Evolutionary conservation across 2,888 invertebrate species (phyloP), one percentile per base, ranked within the genome.

Genomic region (Dryococelus australis): DNA sequence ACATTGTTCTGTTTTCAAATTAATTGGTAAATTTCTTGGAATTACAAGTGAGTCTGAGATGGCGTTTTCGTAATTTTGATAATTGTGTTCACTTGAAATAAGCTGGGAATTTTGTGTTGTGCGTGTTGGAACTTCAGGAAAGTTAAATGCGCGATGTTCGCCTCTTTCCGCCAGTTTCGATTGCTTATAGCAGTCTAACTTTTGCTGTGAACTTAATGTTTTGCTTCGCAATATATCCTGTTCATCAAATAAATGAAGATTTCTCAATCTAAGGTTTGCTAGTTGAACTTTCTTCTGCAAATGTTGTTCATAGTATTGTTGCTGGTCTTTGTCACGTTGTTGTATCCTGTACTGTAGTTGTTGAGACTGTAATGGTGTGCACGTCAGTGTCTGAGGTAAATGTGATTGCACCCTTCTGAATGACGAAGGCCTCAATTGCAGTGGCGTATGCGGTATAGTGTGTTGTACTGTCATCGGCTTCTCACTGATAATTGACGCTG

Each of bases 201-300:
- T 83, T 28, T 28, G 83, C n/a, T 83, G 83, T 26, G 28, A 83
- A 28, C 83, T 83, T 83, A 53, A 47, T 85, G 85, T 10, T 47
- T n/a, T 43, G n/a, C 27, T 85, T 43, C 27, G 47, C 43, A 83
- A 24, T 43, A 28, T 35, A 35, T 83, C 83, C 28, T 83, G 83
- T 35, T 83, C 35, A 83, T 83, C 20, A 83, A 85, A 85, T 24
- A 27, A 43, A 10, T 85, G 85, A 43, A 43, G 85, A 26, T 43
- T 43, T 85, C 26, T 85, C 27, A 51, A 16, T 85, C 43, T 53
- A n/a, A 20, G 26, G 20, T 47, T 85, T 24, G 27, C 27, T 47
- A 43, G 85, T 47, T 85, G 85, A 26, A 51, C 27, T 51, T 43
- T 85, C 47, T 85, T 35, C 47, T 85, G 85, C 47, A 85, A 53